Evolutionary conservation across 2,113 vertebrate species (phyloP).

Genomic region (Ceyx melanurus): DNA sequence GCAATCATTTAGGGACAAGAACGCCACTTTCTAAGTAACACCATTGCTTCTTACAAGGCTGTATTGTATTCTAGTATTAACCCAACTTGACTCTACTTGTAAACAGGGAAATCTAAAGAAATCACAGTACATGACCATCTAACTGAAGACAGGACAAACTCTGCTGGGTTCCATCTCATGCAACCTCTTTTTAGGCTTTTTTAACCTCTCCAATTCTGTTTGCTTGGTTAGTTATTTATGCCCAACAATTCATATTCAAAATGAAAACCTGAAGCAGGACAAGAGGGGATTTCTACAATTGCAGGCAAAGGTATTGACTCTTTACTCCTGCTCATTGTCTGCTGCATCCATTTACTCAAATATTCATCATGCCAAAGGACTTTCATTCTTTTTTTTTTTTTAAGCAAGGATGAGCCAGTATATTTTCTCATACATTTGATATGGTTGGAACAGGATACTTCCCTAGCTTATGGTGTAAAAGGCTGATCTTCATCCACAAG

Average conservation of each 20-base stretch:
- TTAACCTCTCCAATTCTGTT: not conserved
- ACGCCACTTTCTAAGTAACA: slow-evolving; percentile 12
- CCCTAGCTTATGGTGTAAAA: not conserved
- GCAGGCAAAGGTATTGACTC: not conserved
- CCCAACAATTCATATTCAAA: not conserved
- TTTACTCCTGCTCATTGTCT: not conserved
- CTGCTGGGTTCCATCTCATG: not conserved
- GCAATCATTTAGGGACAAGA: not conserved
- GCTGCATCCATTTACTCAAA: not conserved
- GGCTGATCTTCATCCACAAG: not conserved
- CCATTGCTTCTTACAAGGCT: not conserved
- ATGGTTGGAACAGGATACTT: not conserved
- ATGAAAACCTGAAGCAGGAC: not conserved
- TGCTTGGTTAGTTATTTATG: not conserved
- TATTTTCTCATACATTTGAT: not conserved
- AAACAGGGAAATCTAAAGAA: slow-evolving; percentile 1
- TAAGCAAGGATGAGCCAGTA: not conserved
- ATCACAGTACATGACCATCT: not conserved
- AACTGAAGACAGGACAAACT: not conserved
- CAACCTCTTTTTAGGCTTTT: not conserved
- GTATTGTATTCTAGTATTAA: not conserved
- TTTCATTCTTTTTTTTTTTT: not conserved
- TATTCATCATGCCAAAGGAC: not conserved
- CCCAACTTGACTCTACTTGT: not conserved
- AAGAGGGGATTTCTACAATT: not conserved